Base-by-base conservation (phyloP, 2,113 vertebrate species). In the Dromas ardeola region DNA sequence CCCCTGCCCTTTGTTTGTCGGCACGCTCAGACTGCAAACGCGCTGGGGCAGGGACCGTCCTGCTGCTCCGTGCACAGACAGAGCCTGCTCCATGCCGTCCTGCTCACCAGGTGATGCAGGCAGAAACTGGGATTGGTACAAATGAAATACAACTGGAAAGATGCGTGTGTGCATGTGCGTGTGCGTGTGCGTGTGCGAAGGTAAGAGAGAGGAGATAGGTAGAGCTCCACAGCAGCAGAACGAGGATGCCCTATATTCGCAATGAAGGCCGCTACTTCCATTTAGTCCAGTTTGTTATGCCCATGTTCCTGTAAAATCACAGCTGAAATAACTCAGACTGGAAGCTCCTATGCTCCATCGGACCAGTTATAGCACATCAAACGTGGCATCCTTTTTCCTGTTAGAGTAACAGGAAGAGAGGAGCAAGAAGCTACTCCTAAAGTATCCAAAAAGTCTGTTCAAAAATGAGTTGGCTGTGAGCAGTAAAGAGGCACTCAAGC, bases 151-250 rank as follows among this genome's bases (percentile, higher is more conserved):
- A 47, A 61, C 30, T 2, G 15, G n/a, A 53, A 78, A 45, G 10
- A 22, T 3, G 10, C 1, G 2, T 15, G 2, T 1, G n/a, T 15
- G 2, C 0, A 22, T 3, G 10, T 15, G 2, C 0, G 22, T 3
- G 10, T 1, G 2, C 14, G 2, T 1, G 0, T 19, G 32, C 45
- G 21, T 27, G 36, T 27, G 15, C 58, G 45, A 52, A n/a, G 49
- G 34, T 0, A 5, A 70, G 34, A 70, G 43, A 58, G 21, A 77
- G 26, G 13, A 72, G 72, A 36, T 18, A 34, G 29, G 27, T 16
- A 43, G 61, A 66, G 40, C 38, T 55, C 47, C 77, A 36, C 0
- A 63, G 27, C 7, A 27, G 29, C 47, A 82, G 52, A 67, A 59
- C 3, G 27, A 32, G 23, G 38, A 55, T 59, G 40, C 15, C n/a